Conservation (phyloP, 2,888 invertebrate genomes). For the Himalopsyche tibetana region DNA sequence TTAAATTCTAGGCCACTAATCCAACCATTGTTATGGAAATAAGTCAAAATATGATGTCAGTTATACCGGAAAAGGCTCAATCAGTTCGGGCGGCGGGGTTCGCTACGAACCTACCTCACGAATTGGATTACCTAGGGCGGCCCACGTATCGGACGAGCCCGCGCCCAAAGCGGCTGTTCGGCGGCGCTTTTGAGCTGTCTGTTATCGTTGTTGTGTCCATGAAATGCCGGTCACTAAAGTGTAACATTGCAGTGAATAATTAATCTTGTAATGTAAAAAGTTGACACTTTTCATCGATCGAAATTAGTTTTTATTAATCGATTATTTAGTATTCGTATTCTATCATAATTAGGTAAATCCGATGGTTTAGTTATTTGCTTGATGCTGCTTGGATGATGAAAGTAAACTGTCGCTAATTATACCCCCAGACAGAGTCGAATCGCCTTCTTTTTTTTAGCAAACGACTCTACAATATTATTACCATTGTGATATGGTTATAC, state of each 20-base stretch:
- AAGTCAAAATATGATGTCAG: constrained; percentile 38
- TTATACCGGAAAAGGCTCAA: constrained; percentile 5
- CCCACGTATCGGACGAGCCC: background rate
- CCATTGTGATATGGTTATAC: constrained; percentile 30
- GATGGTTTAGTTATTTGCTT: no score
- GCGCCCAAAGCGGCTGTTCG: background rate
- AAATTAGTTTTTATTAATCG: no score
- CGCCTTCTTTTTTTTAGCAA: background rate
- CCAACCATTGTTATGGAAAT: background rate
- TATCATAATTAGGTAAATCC: no score
- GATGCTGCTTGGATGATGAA: no score
- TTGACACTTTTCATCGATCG: no score
- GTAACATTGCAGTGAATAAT: no score
- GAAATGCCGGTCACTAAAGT: no score
- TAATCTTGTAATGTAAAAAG: no score
- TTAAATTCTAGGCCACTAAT: background rate
- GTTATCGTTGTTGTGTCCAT: background rate
- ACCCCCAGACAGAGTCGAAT: background rate
- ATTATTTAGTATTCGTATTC: no score
- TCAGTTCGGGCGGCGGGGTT: constrained; percentile 3
- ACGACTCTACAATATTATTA: background rate
- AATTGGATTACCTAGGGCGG: constrained; percentile 15
- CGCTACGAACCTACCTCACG: constrained; percentile 9
- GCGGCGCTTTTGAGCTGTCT: background rate
- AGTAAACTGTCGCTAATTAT: no score